phyloP scores from a whole-genome alignment of 2,888 invertebrate species.

The Dastarcus helophoroides region DNA sequence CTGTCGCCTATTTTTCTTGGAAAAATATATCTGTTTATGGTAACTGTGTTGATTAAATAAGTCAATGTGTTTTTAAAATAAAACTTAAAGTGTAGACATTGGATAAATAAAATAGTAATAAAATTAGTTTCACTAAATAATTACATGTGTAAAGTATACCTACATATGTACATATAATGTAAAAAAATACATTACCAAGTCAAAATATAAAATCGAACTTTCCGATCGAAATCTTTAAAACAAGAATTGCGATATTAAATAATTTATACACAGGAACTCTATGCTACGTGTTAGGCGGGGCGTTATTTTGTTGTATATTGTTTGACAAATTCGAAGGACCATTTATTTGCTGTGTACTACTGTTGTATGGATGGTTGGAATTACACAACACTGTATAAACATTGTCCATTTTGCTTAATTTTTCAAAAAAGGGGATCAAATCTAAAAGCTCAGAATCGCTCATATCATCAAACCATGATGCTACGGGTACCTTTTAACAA shows the following conservation, averaged over 20 bases:
- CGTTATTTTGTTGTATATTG: conserved; percentile 20
- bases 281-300: conserved; percentile 30
- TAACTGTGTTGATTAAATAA: no score
- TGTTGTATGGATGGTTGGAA: conserved; percentile 75
- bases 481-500: conserved; percentile 77
- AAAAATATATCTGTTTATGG: no score
- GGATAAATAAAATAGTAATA: no score
- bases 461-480: conserved; percentile 99
- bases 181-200: conserved; percentile 13
- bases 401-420: conserved; percentile 91
- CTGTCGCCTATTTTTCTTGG: no score
- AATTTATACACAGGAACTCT: conserved; percentile 7
- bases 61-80: no score
- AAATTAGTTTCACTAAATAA: no score
- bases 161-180: no score
- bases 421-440: conserved; percentile 96
- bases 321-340: conserved; percentile 18
- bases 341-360: conserved; percentile 26
- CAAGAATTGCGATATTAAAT: conserved; percentile 15
- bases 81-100: no score
- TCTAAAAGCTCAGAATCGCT: conserved; percentile 93
- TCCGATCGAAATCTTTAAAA: conserved; percentile 21
- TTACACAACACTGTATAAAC: conserved; percentile 91
- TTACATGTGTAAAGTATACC: no score
- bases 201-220: conserved; percentile 18